These are phyloP conservation scores for Hydropsyche tenuis DNA, from an alignment of 1,140 invertebrate species.

Conservation along the genomic window DNA sequence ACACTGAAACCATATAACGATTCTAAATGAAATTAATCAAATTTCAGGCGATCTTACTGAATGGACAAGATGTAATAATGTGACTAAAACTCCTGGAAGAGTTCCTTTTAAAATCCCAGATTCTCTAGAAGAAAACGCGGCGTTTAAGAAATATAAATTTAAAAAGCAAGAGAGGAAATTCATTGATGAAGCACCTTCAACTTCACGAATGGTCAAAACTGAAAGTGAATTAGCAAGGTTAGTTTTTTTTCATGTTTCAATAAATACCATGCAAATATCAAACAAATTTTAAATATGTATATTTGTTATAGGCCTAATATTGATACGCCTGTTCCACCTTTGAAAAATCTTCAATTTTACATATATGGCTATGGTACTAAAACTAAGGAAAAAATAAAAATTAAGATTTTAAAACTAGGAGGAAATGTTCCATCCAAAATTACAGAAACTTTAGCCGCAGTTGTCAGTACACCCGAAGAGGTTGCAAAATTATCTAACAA, in stretches of 20 bases:
- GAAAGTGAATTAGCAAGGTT: constrained; percentile 62
- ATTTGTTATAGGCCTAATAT: constrained; percentile 64
- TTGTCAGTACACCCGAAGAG: constrained; percentile 76
- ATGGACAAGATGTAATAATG: constrained; percentile 87
- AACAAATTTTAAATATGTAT: constrained; percentile 42
- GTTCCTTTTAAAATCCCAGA: constrained; percentile 76
- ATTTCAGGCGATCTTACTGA: constrained; percentile 79
- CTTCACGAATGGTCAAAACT: constrained; percentile 65
- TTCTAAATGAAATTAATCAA: constrained; percentile 1
- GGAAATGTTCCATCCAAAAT: constrained; percentile 75
- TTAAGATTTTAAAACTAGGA: constrained; percentile 75
- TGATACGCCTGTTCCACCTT: constrained; percentile 66
- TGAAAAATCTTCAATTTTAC: constrained; percentile 84
- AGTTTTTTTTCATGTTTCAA: constrained; percentile 43
- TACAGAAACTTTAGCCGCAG: constrained; percentile 71
- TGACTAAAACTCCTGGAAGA: constrained; percentile 76
- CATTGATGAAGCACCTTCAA: constrained; percentile 59
- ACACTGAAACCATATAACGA: no score
- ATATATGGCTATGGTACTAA: constrained; percentile 69
- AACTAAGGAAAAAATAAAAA: constrained; percentile 71
- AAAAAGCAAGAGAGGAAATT: constrained; percentile 70
- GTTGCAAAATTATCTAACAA: constrained; percentile 71
- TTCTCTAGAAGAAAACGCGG: constrained; percentile 67
- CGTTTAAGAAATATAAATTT: constrained; percentile 75
- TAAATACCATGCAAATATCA: constrained; percentile 28